Evolutionary conservation across 2,888 invertebrate genomes (phyloP).

Genomic region (Drosophila niveifrons): DNA sequence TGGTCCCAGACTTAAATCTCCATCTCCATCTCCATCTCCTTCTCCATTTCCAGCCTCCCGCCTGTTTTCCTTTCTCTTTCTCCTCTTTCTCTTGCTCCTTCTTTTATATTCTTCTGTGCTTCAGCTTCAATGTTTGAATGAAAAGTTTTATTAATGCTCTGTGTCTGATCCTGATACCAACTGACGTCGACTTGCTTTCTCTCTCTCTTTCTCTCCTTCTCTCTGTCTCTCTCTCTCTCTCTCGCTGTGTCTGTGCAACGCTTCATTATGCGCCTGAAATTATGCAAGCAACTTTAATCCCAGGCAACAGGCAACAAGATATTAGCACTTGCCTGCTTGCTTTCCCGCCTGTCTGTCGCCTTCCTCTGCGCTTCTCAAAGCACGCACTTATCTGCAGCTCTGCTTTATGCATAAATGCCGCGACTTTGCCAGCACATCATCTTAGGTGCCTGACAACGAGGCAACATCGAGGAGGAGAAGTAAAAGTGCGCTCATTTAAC

Average conservation of each 20-base stretch:
- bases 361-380: background rate
- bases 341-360: background rate
- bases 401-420: conserved; percentile 72
- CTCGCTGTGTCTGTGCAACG: conserved; percentile 33
- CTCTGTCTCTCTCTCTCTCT: too few species aligned
- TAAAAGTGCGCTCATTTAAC: conserved; percentile 21
- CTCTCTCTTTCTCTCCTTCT: too few species aligned
- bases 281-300: conserved; percentile 78
- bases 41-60: background rate
- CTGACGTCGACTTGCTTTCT: too few species aligned
- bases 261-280: conserved; percentile 72
- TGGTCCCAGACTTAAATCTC: conserved; percentile 51
- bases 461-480: background rate
- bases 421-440: conserved; percentile 36
- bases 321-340: conserved; percentile 51
- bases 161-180: background rate
- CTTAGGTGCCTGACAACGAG: too few species aligned
- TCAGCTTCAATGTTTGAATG: conserved; percentile 34
- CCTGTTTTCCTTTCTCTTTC: background rate
- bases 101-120: background rate
- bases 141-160: conserved; percentile 57
- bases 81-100: too few species aligned
- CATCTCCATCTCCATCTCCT: conserved; percentile 4
- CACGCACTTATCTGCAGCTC: conserved; percentile 60
- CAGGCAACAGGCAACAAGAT: conserved; percentile 53